These are phyloP conservation scores for Oncorhynchus masou DNA, from an alignment of 2,113 vertebrate species.

Conservation along the genomic window DNA sequence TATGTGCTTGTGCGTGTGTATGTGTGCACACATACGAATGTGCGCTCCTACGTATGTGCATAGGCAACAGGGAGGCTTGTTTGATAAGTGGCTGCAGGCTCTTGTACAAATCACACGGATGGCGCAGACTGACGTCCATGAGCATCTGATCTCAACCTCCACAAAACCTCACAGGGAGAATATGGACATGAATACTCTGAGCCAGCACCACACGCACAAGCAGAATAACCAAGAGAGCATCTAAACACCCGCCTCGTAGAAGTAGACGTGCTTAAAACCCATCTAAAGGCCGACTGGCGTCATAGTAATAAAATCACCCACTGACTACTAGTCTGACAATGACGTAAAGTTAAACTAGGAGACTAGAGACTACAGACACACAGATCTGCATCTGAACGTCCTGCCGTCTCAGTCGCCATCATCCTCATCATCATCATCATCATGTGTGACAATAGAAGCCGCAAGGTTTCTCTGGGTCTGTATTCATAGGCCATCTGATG, in stretches of 20 bases:
- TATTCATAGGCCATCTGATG: neutral
- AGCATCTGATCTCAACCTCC: conserved; percentile 45
- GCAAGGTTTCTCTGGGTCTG: conserved; percentile 21
- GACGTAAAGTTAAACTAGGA: neutral
- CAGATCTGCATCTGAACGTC: conserved; percentile 42
- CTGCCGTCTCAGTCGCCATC: conserved; percentile 37
- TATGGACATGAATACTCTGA: conserved; percentile 17
- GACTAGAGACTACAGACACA: conserved; percentile 35
- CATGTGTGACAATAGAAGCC: conserved; percentile 16
- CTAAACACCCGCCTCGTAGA: too few species aligned
- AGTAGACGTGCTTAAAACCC: too few species aligned
- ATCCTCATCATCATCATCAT: neutral
- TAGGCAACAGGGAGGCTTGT: conserved; percentile 3
- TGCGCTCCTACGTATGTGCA: conserved; percentile 15
- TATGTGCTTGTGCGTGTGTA: neutral
- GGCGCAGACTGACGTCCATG: conserved; percentile 44
- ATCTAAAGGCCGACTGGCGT: conserved; percentile 16
- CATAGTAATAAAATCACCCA: conserved; percentile 27
- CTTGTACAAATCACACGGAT: conserved; percentile 50
- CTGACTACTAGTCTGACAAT: conserved; percentile 6
- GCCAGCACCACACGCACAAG: conserved; percentile 2
- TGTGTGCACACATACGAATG: conserved; percentile 17
- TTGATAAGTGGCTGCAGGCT: conserved; percentile 50
- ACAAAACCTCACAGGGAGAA: conserved; percentile 18
- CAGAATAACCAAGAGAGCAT: conserved; percentile 10